Evolutionary conservation across 2,797 vertebrate genomes (phyloP), one percentile per base, ranked within the genome.

Genomic region (Alosa sapidissima): DNA sequence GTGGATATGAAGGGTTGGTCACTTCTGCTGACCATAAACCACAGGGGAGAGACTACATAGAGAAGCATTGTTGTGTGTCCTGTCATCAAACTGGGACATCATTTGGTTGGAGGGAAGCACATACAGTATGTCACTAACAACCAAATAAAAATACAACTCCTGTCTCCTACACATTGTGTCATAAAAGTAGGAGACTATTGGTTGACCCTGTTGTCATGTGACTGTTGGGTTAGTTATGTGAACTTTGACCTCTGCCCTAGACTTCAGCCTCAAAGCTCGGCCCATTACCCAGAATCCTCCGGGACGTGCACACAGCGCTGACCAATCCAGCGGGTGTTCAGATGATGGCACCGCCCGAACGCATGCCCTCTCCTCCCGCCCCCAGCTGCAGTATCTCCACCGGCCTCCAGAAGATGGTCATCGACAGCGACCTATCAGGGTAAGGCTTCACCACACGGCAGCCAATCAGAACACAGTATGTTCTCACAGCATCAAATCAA

Each of bases 371-470:
- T 4, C 96, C 97, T 0, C 96, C 97, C 0, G 95, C 90, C 7
- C 94, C 97, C 0, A 88, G 96, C 91, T 95, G 95, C 89, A 97
- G 97, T 94, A 97, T 99, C 94, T 98, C 98, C 0, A 94, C 95
- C 0, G 97, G 98, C 81, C 94, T 99, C 52, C 97, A 99, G 93
- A 99, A 99, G 95, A 98, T 99, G 97, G 97, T 97, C 91, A 98
- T 99, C 16, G 98, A 99, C 91, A 99, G 95, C 2, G 98, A 99
- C 84, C 93, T 99, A 16, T 95, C 98, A 87, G 98, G 98, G 98
- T 99, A 95, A 96, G 95, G 86, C 51, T 81, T 16, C 3, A 83
- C 10, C 52, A 45, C 21, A 41, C 11, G 1, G 48, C 3, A 13
- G 52, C 48, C 78, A n/a, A 7, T 81, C n/a, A 48, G 13, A 81